Percentiles rank a stretch among this genome's conserved stretches.
phyloP scores from a whole-genome alignment of 2,888 invertebrate species.

The Pterostichus niger region DNA sequence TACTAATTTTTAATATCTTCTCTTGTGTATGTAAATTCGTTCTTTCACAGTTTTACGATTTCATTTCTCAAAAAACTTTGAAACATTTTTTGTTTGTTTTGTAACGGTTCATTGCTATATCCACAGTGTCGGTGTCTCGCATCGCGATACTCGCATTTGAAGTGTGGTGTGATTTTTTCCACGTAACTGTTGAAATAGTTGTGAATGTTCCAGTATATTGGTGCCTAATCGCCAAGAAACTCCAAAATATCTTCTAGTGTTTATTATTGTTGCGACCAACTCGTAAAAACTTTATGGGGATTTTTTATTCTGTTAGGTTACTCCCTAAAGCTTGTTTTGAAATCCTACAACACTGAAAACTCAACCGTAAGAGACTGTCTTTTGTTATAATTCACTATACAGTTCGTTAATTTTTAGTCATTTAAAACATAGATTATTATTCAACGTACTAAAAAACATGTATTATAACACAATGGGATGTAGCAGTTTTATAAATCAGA shows the following conservation, averaged over 20 bases:
- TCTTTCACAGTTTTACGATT: neutral
- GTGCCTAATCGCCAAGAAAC: slow-evolving; percentile 32
- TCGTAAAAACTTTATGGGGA: slow-evolving; percentile 32
- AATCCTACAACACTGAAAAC: too few species aligned
- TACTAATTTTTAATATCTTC: neutral
- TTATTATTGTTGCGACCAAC: slow-evolving; percentile 13
- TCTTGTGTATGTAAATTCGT: neutral
- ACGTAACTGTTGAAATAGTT: neutral
- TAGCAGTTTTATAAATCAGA: too few species aligned
- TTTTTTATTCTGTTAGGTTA: slow-evolving; percentile 3
- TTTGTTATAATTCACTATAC: too few species aligned
- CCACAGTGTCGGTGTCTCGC: neutral
- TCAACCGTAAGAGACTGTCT: too few species aligned
- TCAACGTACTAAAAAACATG: too few species aligned
- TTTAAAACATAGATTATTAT: neutral
- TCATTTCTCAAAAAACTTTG: neutral
- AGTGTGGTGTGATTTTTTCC: neutral
- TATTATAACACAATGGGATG: too few species aligned
- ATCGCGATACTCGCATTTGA: neutral
- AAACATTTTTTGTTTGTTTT: neutral
- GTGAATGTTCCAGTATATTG: slow-evolving; percentile 34
- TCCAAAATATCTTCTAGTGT: neutral
- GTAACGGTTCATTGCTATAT: slow-evolving; percentile 11
- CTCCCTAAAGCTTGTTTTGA: too few species aligned
- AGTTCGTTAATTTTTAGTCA: neutral